These are phyloP conservation scores for Amphiura filiformis DNA, from an alignment of 35 echinoderm and acorn worm species.

Conservation along the genomic window DNA sequence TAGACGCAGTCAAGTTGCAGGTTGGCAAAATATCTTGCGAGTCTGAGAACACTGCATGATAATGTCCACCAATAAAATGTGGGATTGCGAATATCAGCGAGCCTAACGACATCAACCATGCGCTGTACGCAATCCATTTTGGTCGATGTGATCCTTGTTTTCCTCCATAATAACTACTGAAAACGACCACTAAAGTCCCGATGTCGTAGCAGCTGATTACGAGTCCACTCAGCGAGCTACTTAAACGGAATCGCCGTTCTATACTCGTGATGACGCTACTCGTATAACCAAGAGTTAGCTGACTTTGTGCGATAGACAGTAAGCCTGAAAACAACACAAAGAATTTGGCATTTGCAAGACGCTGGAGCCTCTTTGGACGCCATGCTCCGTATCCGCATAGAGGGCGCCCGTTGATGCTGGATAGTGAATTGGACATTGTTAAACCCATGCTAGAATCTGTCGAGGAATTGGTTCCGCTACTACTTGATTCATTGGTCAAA, in stretches of 20 bases:
- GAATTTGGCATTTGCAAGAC: constrained; percentile 22
- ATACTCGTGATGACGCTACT: constrained; percentile 49
- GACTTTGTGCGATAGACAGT: constrained; percentile 21
- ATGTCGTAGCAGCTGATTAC: constrained; percentile 50
- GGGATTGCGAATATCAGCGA: constrained; percentile 23
- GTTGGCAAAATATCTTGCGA: neutral
- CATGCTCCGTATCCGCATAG: constrained; percentile 27
- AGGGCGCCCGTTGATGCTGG: neutral
- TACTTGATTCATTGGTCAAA: neutral
- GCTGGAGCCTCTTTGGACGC: constrained; percentile 12
- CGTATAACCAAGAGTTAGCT: constrained; percentile 35
- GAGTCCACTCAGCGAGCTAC: constrained; percentile 29
- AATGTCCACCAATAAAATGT: constrained; percentile 24
- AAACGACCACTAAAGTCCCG: constrained; percentile 21
- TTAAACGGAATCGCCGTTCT: constrained; percentile 31
- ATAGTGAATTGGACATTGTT: neutral
- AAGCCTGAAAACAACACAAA: constrained; percentile 28
- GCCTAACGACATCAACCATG: constrained; percentile 27
- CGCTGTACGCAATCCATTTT: constrained; percentile 36
- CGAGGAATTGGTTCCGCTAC: neutral
- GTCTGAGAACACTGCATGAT: neutral
- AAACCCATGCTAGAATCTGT: neutral
- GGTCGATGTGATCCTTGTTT: constrained; percentile 13
- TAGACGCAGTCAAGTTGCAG: neutral
- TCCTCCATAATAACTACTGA: constrained; percentile 46